Base-by-base conservation (phyloP, 2,888 invertebrate species). In the Ectemnius cavifrons region DNA sequence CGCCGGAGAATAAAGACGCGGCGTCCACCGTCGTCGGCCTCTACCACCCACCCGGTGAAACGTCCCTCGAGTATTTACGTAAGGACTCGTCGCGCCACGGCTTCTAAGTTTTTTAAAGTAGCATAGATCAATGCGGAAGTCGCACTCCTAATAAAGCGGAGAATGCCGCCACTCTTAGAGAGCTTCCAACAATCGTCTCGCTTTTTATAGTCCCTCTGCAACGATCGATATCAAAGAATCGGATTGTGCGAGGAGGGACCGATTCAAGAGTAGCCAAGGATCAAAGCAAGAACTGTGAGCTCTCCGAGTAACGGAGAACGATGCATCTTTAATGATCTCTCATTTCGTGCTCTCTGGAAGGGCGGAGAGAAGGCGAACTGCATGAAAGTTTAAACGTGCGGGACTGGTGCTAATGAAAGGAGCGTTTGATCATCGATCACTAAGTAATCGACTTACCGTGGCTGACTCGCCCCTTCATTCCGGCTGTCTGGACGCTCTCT, bases 361-460 rank as follows among this genome's bases (percentile, higher is more conserved):
- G 20, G 52, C 5, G 4, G 16, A 14, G 16, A 6, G 52, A 14
- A 47, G 20, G 63, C 45, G 71, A 67, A 69, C 58, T 63, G 63
- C 61, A 71, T 23, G 68, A 72, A 64, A 63, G 71, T 64, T 63
- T 69, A 71, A 75, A 61, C 71, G 67, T 23, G 62, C 37, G 67
- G 65, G 67, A 69, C 73, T 73, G 71, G 76, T 71, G 69, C 60
- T 76, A 81, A 81, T 78, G 77, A 78, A 84, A 81, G 84, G 73
- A 70, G 68, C 82, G 80, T 82, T 82, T 84, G 79, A 84, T 84
- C 81, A 82, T 80, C 81, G 81, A 75, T 78, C 80, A 78, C 81
- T 71, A 84, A 82, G 77, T 86, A 85, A 86, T 86, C 81, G 83
- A 86, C 87, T 87, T 86, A 87, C 87, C 86, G 70, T 82, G 72